A percentile compares a stretch with the other conserved stretches of the same genome.
Evolutionary conservation across 2,113 vertebrate species (phyloP).

Genomic region (Scartelaos histophorus): DNA sequence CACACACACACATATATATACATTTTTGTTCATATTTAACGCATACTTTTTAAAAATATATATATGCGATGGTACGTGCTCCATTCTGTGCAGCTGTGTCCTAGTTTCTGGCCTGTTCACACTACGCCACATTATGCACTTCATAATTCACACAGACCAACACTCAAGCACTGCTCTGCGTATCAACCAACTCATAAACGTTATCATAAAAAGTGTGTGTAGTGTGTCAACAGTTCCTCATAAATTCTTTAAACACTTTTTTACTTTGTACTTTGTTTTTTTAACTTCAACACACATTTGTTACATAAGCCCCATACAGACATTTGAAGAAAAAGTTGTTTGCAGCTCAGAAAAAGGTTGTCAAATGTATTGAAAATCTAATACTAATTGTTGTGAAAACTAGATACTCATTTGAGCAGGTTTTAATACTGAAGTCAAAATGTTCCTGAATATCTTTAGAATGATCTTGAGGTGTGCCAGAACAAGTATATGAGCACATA

Average conservation of each 20-base stretch:
- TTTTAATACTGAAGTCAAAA: too few relatives aligned
- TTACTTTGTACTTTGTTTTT: too few relatives aligned
- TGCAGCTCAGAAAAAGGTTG: too few relatives aligned
- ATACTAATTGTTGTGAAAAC: too few relatives aligned
- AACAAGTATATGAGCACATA: too few relatives aligned
- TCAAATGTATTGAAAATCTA: too few relatives aligned
- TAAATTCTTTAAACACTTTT: neutral
- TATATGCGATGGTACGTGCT: slow-evolving; percentile 50
- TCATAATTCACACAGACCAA: slow-evolving; percentile 48
- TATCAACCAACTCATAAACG: slow-evolving; percentile 2
- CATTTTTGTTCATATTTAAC: neutral
- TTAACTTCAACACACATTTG: neutral
- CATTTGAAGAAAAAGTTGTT: too few relatives aligned
- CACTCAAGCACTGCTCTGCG: slow-evolving; percentile 22
- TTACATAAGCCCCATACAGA: neutral
- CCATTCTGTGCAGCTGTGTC: slow-evolving; percentile 62
- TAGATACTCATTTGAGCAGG: too few relatives aligned
- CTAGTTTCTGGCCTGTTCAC: slow-evolving; percentile 58
- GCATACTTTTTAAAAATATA: slow-evolving; percentile 33
- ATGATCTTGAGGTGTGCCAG: too few relatives aligned
- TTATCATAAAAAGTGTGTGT: neutral
- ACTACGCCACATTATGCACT: slow-evolving; percentile 27
- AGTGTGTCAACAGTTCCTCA: neutral
- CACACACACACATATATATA: too few relatives aligned
- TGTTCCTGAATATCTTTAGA: too few relatives aligned